phyloP scores from a whole-genome alignment of 1,140 invertebrate species.

The Drosophila murphyi region DNA sequence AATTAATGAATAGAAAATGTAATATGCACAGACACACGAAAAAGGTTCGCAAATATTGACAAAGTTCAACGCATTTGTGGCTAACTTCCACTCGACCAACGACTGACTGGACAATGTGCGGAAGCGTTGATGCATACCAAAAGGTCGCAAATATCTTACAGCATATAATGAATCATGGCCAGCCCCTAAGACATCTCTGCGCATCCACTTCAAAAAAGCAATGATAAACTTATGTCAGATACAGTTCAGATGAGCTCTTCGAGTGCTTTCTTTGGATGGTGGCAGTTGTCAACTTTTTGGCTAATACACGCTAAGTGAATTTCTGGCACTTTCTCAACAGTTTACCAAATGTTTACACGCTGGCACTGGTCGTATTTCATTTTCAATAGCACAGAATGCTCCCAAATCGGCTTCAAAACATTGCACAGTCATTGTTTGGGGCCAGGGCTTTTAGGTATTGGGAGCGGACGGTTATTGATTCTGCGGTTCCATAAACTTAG shows the following conservation, averaged over 20 bases:
- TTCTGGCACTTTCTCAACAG: slow-evolving; percentile 63
- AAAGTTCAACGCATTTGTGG: slow-evolving; percentile 38
- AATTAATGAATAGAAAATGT: slow-evolving; percentile 69
- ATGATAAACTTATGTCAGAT: slow-evolving; percentile 53
- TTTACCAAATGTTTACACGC: slow-evolving; percentile 26
- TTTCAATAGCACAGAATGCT: slow-evolving; percentile 51
- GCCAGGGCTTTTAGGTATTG: slow-evolving; percentile 32
- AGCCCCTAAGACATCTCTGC: neutral
- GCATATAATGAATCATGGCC: slow-evolving; percentile 38
- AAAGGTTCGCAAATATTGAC: slow-evolving; percentile 76
- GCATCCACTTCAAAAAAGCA: slow-evolving; percentile 9
- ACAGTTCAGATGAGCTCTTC: slow-evolving; percentile 36
- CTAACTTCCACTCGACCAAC: slow-evolving; percentile 7
- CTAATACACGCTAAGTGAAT: slow-evolving; percentile 56
- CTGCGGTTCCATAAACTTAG: slow-evolving; percentile 67
- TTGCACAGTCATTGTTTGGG: slow-evolving; percentile 47
- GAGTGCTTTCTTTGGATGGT: slow-evolving; percentile 53
- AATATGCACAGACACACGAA: slow-evolving; percentile 45
- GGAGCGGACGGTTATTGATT: slow-evolving; percentile 69
- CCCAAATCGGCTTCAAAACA: slow-evolving; percentile 49
- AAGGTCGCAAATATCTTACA: slow-evolving; percentile 35
- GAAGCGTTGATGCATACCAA: slow-evolving; percentile 50
- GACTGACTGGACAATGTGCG: neutral
- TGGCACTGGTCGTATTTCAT: slow-evolving; percentile 8
- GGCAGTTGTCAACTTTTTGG: slow-evolving; percentile 38